Evolutionary conservation across 1,140 invertebrate genomes (phyloP), one percentile per base, ranked within the genome.

Genomic region (Tetragnatha versicolor): DNA sequence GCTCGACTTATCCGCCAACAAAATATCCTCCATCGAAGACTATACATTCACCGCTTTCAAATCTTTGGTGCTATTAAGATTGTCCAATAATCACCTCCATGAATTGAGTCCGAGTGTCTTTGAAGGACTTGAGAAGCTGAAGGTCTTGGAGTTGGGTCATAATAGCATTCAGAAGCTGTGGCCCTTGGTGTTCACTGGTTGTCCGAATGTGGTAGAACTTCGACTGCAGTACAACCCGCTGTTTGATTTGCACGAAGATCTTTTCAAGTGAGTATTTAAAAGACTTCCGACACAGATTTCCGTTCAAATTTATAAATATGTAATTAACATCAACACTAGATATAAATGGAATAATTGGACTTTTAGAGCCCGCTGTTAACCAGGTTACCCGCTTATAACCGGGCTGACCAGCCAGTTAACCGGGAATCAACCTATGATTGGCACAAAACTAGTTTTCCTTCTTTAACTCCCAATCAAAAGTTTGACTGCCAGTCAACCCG

Each of bases 201-300:
- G 47, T 0, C 47, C 63, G 0, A 37, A 39, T n/a, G 47, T 77
- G 2, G 47, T 53, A 33, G 73, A 77, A 22, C 14, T 77, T 6
- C 51, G 63, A 10, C 9, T 77, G 12, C 73, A 77, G 29, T 66
- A 53, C 17, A 77, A 77, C 14, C 60, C 60, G 0, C 9, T 77
- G 5, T 66, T 66, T 31, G 22, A 65, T 0, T 29, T 77, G 9
- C 73, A 60, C 4, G 72, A 75, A n/a, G 9, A 75, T 17, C 3
- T 63, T 9, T 49, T 75, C 25, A 17, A 75, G 72, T 75, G 63
- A 75, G 55, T 75, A 63, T n/a, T n/a, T n/a, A n/a, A n/a, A n/a
- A n/a, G n/a, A n/a, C n/a, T n/a, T n/a, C n/a, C n/a, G n/a, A n/a
- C n/a, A n/a, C n/a, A n/a, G n/a, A n/a, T n/a, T n/a, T n/a, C n/a